A percentile compares a stretch with the other conserved stretches of the same genome.
Conservation (phyloP, 2,797 vertebrate species). For the Enteromius fasciolatus region DNA sequence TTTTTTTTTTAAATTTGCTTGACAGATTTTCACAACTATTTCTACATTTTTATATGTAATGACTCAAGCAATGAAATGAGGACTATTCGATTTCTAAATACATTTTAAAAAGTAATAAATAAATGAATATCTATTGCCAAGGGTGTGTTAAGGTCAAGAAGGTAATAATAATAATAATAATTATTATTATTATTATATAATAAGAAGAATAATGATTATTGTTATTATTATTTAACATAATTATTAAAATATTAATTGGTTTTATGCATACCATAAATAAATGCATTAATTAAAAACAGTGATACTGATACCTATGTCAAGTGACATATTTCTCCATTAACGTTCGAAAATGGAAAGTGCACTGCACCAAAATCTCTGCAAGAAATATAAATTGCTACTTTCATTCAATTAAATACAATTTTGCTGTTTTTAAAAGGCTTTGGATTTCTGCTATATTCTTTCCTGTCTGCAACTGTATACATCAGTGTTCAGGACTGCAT, state of each 20-base stretch:
- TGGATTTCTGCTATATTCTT: not conserved
- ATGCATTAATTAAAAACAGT: not conserved
- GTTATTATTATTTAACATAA: no score
- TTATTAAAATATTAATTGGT: no score
- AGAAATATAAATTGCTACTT: not conserved
- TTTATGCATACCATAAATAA: not conserved
- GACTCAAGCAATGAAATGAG: no score
- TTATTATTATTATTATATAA: no score
- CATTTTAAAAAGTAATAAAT: not conserved
- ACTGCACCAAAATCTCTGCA: not conserved
- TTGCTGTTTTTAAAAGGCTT: not conserved
- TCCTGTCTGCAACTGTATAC: not conserved
- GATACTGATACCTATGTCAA: not conserved
- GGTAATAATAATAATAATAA: no score
- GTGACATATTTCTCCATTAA: not conserved
- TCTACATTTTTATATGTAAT: no score
- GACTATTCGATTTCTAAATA: no score
- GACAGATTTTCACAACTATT: no score
- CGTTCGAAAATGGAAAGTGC: not conserved
- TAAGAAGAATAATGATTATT: no score
- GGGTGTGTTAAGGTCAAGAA: no score
- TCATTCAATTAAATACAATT: no score
- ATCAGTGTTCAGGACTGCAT: not conserved
- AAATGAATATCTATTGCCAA: not conserved
- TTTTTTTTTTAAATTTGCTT: no score